Conservation (phyloP, 2,797 vertebrate species). For the Diglossa cyanea region DNA sequence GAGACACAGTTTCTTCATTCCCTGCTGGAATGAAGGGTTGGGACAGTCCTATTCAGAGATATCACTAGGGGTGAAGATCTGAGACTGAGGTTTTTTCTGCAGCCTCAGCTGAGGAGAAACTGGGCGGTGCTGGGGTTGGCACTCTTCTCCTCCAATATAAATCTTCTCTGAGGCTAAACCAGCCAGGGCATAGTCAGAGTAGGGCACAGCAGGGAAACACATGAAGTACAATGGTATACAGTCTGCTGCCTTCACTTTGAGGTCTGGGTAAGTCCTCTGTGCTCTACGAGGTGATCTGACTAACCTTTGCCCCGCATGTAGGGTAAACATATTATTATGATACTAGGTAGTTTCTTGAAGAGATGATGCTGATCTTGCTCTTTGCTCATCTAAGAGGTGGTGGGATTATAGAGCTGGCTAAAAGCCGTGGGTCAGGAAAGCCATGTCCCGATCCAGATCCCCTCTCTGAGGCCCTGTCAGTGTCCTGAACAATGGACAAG, state of each 20-base stretch:
- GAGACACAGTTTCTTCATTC: background rate
- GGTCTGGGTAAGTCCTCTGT: background rate
- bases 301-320: accelerated
- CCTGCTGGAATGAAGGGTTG: background rate
- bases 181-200: background rate
- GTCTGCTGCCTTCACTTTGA: background rate
- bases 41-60: background rate
- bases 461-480: background rate
- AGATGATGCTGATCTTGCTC: background rate
- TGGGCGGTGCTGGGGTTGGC: accelerated
- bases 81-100: background rate
- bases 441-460: background rate
- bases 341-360: background rate
- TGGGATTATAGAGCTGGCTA: background rate
- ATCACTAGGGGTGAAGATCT: background rate
- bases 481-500: background rate
- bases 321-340: accelerated
- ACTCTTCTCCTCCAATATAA: background rate
- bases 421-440: background rate
- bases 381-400: background rate
- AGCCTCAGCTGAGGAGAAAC: background rate
- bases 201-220: background rate
- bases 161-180: background rate
- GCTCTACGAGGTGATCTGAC: background rate
- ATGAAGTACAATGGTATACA: background rate